Conservation (phyloP, 1,140 invertebrate species). For the Manduca sexta region DNA sequence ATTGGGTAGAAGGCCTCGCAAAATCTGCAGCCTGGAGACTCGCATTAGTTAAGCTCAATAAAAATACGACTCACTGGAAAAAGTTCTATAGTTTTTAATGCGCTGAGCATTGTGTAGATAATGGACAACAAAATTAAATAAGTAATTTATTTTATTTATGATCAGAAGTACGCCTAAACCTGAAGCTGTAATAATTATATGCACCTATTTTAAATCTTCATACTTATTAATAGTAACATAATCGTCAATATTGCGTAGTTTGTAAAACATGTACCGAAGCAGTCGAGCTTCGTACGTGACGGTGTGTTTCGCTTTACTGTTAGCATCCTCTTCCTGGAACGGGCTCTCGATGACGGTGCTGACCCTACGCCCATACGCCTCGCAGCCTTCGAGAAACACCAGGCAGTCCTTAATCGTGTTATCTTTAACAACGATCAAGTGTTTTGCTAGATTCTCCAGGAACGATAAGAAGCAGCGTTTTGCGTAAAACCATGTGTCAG, state of each 20-base stretch:
- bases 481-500: slow-evolving; percentile 98
- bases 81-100: no score
- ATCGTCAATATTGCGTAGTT: slow-evolving; percentile 75
- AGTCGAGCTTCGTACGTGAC: slow-evolving; percentile 94
- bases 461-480: slow-evolving; percentile 96
- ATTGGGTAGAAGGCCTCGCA: no score
- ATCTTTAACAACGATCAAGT: slow-evolving; percentile 92
- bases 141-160: no score
- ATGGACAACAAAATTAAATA: no score
- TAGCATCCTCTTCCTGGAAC: slow-evolving; percentile 81
- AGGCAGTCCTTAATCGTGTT: slow-evolving; percentile 92
- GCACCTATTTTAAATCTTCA: slow-evolving; percentile 69
- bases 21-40: no score
- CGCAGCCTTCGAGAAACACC: slow-evolving; percentile 94
- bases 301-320: slow-evolving; percentile 89
- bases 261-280: slow-evolving; percentile 88
- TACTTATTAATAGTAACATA: slow-evolving; percentile 70
- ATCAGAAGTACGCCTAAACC: no score
- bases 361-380: slow-evolving; percentile 90
- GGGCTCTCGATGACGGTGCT: slow-evolving; percentile 88
- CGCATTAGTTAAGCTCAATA: no score
- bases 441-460: slow-evolving; percentile 93
- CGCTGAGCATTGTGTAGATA: no score
- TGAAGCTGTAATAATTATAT: no score
- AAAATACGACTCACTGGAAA: no score